A percentile compares a stretch with the other conserved stretches of the same genome.
phyloP scores from a whole-genome alignment of 2,113 vertebrate genomes.

The Amazona vittata region DNA sequence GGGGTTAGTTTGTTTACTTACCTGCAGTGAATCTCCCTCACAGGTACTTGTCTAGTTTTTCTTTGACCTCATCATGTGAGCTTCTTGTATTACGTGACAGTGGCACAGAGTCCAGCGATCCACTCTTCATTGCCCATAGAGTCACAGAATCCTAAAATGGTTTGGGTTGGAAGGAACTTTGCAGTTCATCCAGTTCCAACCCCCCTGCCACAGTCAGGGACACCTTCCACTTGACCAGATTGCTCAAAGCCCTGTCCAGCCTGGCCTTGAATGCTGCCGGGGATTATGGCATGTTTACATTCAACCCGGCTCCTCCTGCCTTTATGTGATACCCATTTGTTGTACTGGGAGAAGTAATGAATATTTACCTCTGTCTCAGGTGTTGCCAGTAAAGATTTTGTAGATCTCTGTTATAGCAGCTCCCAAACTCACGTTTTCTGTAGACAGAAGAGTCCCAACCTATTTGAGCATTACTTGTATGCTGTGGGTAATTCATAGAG shows the following conservation, averaged over 20 bases:
- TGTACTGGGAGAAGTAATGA: background rate
- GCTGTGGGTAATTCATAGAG: background rate
- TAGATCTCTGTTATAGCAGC: background rate
- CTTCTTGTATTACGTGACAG: background rate
- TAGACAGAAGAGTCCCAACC: background rate
- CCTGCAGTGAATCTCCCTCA: background rate
- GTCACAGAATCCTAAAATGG: background rate
- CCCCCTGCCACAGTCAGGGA: background rate
- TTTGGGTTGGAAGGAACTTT: background rate
- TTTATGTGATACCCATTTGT: background rate
- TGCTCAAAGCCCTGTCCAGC: background rate
- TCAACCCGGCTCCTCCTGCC: background rate
- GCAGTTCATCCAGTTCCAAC: background rate
- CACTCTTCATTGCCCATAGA: background rate
- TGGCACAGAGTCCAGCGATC: accelerated
- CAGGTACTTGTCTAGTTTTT: background rate
- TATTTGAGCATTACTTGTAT: background rate
- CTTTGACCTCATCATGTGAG: accelerated
- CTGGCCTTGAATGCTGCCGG: background rate
- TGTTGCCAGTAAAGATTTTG: background rate
- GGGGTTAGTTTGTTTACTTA: background rate
- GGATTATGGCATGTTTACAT: background rate
- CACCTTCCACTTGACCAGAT: background rate
- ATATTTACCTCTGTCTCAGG: background rate
- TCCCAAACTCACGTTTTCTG: background rate